These are phyloP conservation scores for Agrochola lychnidis DNA, from an alignment of 2,888 invertebrate species.

Conservation along the genomic window DNA sequence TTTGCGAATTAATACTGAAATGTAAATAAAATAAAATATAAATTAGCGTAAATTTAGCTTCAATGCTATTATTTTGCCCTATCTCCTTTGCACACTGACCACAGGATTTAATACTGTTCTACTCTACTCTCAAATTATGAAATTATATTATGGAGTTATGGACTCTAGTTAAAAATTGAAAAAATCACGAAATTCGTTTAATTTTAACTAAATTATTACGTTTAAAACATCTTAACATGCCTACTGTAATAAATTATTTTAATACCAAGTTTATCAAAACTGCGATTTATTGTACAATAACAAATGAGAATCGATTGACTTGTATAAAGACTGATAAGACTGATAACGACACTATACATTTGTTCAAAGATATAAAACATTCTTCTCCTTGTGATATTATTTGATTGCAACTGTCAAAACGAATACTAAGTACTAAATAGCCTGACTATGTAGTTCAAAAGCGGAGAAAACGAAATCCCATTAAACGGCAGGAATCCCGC, in stretches of 20 bases:
- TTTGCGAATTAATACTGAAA: neutral
- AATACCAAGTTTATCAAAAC: neutral
- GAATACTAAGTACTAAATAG: neutral
- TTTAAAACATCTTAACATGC: neutral
- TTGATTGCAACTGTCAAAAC: neutral
- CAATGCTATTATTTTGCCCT: neutral
- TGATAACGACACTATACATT: slow-evolving; percentile 3
- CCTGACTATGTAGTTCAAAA: no score
- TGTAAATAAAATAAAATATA: no score
- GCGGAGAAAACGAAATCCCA: slow-evolving; percentile 1
- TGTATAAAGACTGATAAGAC: neutral
- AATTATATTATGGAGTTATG: neutral
- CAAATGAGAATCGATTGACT: neutral
- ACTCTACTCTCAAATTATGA: neutral
- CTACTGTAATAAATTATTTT: neutral
- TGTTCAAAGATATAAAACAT: slow-evolving; percentile 13
- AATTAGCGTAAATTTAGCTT: neutral
- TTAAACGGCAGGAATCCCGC: neutral
- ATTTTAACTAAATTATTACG: neutral
- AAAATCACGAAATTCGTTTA: neutral
- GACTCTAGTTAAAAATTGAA: no score
- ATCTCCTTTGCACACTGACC: neutral
- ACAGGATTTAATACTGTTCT: neutral
- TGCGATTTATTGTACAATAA: neutral
- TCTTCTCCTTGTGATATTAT: neutral